Evolutionary conservation across 2,113 vertebrate genomes (phyloP), one percentile per base, ranked within the genome.

Genomic region (Hystrix brachyura): DNA sequence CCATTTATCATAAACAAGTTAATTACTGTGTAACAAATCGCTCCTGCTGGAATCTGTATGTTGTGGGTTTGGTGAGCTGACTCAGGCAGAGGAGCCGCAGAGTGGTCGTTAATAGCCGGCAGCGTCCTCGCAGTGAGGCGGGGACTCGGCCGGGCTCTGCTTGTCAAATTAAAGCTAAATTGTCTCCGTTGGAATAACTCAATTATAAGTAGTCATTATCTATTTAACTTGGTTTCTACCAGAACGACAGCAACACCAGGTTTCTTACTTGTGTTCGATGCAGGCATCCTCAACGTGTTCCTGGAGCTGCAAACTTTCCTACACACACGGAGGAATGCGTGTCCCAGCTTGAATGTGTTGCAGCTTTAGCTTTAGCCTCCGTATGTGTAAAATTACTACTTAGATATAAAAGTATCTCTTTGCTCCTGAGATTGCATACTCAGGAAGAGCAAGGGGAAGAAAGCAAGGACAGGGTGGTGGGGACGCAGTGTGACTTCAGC

Each of bases 1-100:
- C 96, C 98, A 99, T 99, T 98, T 98, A 98, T 99, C 98, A 99
- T 98, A 98, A 98, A 98, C 98, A 98, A 98, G 98, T 99, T 99
- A 99, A 99, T 99, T 98, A 99, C 97, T 95, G 95, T 94, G 98
- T 98, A 98, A 98, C 98, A 98, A 98, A 99, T 98, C 94, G 92
- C 97, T 98, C 98, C 98, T 98, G 97, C 98, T 97, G 97, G 96
- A 98, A 94, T 93, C 95, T 86, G 90, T 95, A 72, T 93, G 97
- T 97, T 97, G 71, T 84, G 90, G 97, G 97, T 98, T 98, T 59
- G 86, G 97, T 71, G 93, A 96, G 98, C 98, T 98, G 98, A 98
- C 97, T 98, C 93, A 97, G 97, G 98, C 96, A 94, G 92, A 94
- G 91, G 97, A 96, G 97, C 98, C 98, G 86, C 97, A 87, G 96